These are phyloP conservation scores for Drosophila pallidifrons DNA, from an alignment of 1,140 invertebrate species.

Conservation along the genomic window DNA sequence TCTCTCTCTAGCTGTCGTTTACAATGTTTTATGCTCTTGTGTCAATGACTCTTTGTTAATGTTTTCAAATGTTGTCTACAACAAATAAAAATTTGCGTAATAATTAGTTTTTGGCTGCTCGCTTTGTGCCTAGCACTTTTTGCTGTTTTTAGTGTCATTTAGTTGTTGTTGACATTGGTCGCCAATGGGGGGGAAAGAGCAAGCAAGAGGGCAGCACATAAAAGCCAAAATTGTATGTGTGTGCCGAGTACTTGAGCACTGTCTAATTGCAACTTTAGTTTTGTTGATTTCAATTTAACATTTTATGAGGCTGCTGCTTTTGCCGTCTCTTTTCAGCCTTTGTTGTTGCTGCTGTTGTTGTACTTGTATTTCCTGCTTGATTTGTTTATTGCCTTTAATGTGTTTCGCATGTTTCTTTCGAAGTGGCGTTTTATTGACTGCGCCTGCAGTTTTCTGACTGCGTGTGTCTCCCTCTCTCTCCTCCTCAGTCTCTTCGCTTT, in stretches of 20 bases:
- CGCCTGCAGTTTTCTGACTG: constrained; percentile 28
- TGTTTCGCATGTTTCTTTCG: constrained; percentile 53
- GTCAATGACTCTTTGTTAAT: constrained; percentile 53
- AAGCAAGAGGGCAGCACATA: constrained; percentile 3
- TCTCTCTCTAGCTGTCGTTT: constrained; percentile 1
- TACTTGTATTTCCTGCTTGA: constrained; percentile 53
- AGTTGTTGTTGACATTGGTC: constrained; percentile 33
- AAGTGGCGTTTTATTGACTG: constrained; percentile 55
- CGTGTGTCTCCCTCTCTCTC: not conserved
- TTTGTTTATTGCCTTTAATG: constrained; percentile 60
- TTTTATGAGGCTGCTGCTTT: constrained; percentile 41
- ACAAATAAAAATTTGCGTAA: constrained; percentile 51
- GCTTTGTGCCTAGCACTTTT: constrained; percentile 30
- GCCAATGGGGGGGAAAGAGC: not conserved
- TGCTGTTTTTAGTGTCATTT: constrained; percentile 32
- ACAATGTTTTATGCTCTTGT: constrained; percentile 39
- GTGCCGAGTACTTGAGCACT: constrained; percentile 42
- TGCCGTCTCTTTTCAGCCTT: constrained; percentile 21
- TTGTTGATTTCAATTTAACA: constrained; percentile 52
- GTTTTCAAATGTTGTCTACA: constrained; percentile 39
- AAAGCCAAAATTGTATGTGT: constrained; percentile 23
- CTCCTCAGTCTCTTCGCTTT: not conserved
- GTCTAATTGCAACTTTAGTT: constrained; percentile 52
- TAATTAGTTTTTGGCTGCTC: constrained; percentile 45
- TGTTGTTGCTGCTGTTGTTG: constrained; percentile 19